Conservation (phyloP, 1,140 invertebrate genomes). For the Aphelinus atriplicis region DNA sequence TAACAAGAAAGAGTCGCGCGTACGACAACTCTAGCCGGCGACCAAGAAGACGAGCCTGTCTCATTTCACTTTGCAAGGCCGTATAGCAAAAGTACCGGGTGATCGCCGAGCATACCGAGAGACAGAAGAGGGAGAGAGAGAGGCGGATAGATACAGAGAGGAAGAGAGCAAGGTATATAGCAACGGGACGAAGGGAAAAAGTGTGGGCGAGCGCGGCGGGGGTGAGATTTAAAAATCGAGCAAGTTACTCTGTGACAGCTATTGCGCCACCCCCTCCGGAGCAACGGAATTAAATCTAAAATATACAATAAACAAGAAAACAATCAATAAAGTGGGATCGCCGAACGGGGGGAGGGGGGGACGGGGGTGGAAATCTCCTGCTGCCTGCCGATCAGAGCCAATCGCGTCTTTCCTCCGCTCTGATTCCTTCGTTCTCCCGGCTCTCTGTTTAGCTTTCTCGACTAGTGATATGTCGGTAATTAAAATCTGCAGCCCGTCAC, state of each 20-base stretch:
- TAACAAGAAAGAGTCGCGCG: constrained; percentile 28
- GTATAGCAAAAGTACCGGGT: not conserved
- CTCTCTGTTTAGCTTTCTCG: constrained; percentile 38
- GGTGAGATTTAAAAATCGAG: constrained; percentile 64
- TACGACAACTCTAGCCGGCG: not conserved
- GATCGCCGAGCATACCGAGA: no score
- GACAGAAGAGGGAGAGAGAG: not conserved
- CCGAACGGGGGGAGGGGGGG: not conserved
- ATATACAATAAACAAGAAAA: constrained; percentile 67
- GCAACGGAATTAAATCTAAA: constrained; percentile 65
- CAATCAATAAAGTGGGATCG: constrained; percentile 60
- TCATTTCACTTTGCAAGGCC: constrained; percentile 63
- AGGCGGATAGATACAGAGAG: not conserved
- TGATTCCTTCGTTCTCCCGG: constrained; percentile 11
- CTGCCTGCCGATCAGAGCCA: constrained; percentile 24
- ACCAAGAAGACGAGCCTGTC: constrained; percentile 52
- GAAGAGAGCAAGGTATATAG: not conserved
- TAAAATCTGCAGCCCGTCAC: constrained; percentile 55
- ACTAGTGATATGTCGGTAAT: constrained; percentile 64
- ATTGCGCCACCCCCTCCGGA: constrained; percentile 55
- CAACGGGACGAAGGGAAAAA: constrained; percentile 2
- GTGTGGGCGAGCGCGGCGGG: constrained; percentile 16
- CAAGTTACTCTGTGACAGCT: constrained; percentile 61
- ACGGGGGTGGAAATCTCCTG: not conserved
- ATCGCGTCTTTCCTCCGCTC: not conserved